A percentile compares a stretch with the other conserved stretches of the same genome.
Conservation (phyloP, 2,888 invertebrate genomes). For the Lepidocyrtinus sp. region DNA sequence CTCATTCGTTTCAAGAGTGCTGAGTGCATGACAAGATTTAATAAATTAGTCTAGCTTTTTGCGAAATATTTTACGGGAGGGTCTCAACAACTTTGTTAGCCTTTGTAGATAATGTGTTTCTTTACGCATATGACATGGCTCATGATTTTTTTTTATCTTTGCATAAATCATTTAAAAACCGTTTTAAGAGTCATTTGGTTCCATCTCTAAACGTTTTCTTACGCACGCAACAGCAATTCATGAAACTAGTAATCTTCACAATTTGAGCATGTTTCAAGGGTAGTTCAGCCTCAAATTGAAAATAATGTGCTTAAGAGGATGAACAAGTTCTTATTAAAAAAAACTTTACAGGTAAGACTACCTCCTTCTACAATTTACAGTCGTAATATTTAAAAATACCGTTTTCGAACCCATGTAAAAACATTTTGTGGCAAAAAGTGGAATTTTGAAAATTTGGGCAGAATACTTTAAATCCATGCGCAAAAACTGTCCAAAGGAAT, state of each 20-base stretch:
- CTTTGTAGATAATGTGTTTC: conserved; percentile 22
- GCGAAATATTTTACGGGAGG: no score
- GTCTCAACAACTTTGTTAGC: no score
- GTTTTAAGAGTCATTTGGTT: background rate
- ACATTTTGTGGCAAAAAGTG: background rate
- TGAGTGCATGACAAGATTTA: background rate
- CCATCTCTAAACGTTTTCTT: background rate
- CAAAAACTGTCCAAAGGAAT: background rate
- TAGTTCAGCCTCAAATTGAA: background rate
- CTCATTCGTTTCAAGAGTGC: background rate
- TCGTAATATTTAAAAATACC: background rate
- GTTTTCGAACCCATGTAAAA: background rate
- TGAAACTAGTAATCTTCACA: background rate
- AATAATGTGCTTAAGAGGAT: background rate
- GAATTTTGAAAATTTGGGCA: no score
- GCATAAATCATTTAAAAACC: conserved; percentile 46
- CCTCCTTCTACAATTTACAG: background rate
- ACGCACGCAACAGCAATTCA: conserved; percentile 17
- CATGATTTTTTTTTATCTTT: conserved; percentile 27
- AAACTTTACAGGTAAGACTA: no score
- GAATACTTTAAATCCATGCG: no score
- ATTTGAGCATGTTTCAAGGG: conserved; percentile 32
- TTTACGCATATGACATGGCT: conserved; percentile 22
- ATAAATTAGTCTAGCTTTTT: no score
- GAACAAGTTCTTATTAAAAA: background rate